Conservation (phyloP, 2,113 vertebrate genomes). For the Salvelinus fontinalis region DNA sequence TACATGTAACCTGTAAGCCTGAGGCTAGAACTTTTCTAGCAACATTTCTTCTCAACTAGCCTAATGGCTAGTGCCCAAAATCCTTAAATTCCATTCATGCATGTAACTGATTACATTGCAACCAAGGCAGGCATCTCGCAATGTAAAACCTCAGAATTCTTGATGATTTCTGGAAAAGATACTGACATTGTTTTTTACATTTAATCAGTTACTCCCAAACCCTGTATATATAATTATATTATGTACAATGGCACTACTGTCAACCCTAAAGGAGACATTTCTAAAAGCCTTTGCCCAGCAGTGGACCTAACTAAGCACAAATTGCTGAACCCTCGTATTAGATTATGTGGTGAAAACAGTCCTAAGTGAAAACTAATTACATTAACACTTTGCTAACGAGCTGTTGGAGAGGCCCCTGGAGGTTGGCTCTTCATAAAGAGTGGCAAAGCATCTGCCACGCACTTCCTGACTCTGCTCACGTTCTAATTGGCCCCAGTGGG, state of each 20-base stretch:
- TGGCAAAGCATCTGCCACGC: constrained; percentile 72
- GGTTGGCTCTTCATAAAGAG: constrained; percentile 78
- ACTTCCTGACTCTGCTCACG: constrained; percentile 69
- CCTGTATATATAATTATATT: not conserved
- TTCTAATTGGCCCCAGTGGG: constrained; percentile 78
- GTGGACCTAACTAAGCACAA: constrained; percentile 69
- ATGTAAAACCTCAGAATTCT: no score
- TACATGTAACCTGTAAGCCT: no score
- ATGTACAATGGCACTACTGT: constrained; percentile 51
- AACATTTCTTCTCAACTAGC: no score
- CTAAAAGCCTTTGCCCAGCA: constrained; percentile 42
- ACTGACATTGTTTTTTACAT: constrained; percentile 26
- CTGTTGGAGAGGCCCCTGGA: constrained; percentile 68
- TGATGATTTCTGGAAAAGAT: no score
- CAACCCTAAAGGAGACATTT: constrained; percentile 56
- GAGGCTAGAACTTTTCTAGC: no score
- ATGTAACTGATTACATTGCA: no score
- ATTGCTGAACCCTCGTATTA: constrained; percentile 68
- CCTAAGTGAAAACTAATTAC: constrained; percentile 77
- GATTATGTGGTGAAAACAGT: constrained; percentile 75
- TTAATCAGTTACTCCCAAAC: constrained; percentile 6
- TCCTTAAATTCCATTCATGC: no score
- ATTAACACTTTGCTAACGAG: constrained; percentile 76
- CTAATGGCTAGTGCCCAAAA: no score
- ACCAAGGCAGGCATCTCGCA: no score